Base-by-base conservation (phyloP, 2,113 vertebrate species). In the Dipodomys ordii region DNA sequence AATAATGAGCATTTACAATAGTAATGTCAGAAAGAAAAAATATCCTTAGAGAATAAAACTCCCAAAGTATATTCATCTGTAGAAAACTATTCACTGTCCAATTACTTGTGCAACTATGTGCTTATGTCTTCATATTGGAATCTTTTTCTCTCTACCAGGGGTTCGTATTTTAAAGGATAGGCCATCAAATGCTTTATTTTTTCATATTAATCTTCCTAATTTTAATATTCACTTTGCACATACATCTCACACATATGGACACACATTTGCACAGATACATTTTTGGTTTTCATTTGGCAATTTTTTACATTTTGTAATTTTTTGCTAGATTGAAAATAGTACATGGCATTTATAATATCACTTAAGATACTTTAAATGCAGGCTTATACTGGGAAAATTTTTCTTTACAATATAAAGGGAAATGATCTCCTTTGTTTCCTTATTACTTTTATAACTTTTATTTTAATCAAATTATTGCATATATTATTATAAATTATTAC, bases 1-100 rank as follows among this genome's bases (percentile, higher is more conserved):
- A 88, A 88, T 90, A 96, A 88, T 88, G 60, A 87, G 12, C 9
- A 91, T 46, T 96, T 83, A 73, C 15, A 71, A 22, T 83, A 87
- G 15, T 89, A 86, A 88, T 88, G 12, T 87, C 7, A 6, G 19
- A 16, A 83, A 20, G 10, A 1, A 62, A 77, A 95, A 64, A 10
- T 72, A n/a, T 94, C 15, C 44, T 16, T 2, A 11, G 73, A 90
- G n/a, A 69, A 90, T 76, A 86, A 95, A 89, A 83, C 19, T 67
- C 65, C 27, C 25, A 83, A 86, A 7, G 3, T 30, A 32, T 62
- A 88, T 91, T 96, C 27, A 74, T 93, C 1, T 78, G 4, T 92
- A 64, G 35, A 89, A 74, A 32, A 87, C 4, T 30, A 27, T 85
- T 92, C 44, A 83, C 35, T 90, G 30, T 62, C 2, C 84, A 83